phyloP scores from a whole-genome alignment of 2,888 invertebrate species.

The Athrips mouffetella region DNA sequence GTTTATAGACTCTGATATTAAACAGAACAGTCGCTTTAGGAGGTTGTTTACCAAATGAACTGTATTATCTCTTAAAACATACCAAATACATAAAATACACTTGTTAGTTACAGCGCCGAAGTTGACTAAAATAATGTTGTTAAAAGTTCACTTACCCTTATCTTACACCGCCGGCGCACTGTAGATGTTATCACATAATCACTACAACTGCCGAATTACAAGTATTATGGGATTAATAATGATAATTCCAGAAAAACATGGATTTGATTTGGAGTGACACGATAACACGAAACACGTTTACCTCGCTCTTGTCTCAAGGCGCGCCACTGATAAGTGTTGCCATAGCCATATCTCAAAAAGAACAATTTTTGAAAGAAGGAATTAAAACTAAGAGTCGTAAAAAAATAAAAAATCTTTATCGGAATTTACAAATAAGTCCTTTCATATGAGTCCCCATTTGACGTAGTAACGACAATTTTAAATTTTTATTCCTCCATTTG shows the following conservation, averaged over 20 bases:
- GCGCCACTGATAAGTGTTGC: conserved; percentile 61
- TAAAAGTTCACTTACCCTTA: conserved; percentile 67
- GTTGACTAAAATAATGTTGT: conserved; percentile 35
- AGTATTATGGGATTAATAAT: conserved; percentile 41
- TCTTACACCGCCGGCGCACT: conserved; percentile 60
- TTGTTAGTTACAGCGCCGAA: conserved; percentile 39
- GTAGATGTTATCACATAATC: conserved; percentile 70
- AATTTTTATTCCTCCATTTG: too few relatives aligned
- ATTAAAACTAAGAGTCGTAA: too few relatives aligned
- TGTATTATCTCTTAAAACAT: conserved; percentile 14
- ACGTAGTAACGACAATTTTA: too few relatives aligned
- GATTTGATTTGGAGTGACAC: conserved; percentile 60
- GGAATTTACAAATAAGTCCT: too few relatives aligned
- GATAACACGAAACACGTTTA: conserved; percentile 43
- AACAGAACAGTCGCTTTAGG: neutral
- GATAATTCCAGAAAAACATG: conserved; percentile 57
- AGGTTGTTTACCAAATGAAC: neutral
- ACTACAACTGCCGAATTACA: conserved; percentile 52
- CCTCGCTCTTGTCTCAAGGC: conserved; percentile 42
- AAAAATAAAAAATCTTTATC: too few relatives aligned
- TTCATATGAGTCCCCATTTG: too few relatives aligned
- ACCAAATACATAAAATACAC: conserved; percentile 32
- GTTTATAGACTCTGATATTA: neutral
- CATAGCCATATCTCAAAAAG: conserved; percentile 25
- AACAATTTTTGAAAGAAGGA: too few relatives aligned